phyloP scores from a whole-genome alignment of 2,888 invertebrate species.

The Nipponacmea schrenckii region DNA sequence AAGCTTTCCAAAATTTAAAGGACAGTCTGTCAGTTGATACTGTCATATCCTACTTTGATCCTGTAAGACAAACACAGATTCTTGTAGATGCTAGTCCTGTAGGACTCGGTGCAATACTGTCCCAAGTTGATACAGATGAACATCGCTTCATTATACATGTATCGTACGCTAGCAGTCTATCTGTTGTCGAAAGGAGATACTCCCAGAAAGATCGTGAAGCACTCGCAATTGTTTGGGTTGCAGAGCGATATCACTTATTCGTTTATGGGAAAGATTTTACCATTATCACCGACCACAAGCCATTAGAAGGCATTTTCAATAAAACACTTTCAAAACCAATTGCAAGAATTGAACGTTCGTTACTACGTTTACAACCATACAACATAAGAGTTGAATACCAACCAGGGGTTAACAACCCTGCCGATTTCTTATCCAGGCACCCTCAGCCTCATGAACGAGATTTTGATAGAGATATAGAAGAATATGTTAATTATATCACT shows the following conservation, averaged over 20 bases:
- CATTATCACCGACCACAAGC: slow-evolving; percentile 51
- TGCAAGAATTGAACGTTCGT: slow-evolving; percentile 36
- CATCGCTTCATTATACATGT: slow-evolving; percentile 4
- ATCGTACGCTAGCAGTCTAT: slow-evolving; percentile 27
- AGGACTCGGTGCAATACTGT: too few species aligned
- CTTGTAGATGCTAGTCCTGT: slow-evolving; percentile 45
- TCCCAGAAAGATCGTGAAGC: slow-evolving; percentile 25
- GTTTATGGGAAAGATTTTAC: slow-evolving; percentile 44
- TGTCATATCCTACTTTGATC: too few species aligned
- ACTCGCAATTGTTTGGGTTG: slow-evolving; percentile 46
- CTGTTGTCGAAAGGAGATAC: slow-evolving; percentile 16
- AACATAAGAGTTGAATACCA: slow-evolving; percentile 28
- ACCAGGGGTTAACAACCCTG: slow-evolving; percentile 39
- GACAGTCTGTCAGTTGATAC: not conserved
- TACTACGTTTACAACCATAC: slow-evolving; percentile 30
- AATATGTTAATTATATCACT: slow-evolving; percentile 26
- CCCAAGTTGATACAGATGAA: too few species aligned
- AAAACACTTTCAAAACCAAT: slow-evolving; percentile 40
- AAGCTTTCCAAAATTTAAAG: too few species aligned
- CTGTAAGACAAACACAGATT: slow-evolving; percentile 28
- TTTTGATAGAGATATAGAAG: slow-evolving; percentile 29
- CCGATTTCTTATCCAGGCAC: slow-evolving; percentile 40
- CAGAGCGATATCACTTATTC: slow-evolving; percentile 51
- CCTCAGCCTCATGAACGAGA: slow-evolving; percentile 24
- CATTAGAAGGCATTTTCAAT: slow-evolving; percentile 44